These are phyloP conservation scores for Rhizoglyphus robini DNA, from an alignment of 1,140 invertebrate species.

Conservation along the genomic window DNA sequence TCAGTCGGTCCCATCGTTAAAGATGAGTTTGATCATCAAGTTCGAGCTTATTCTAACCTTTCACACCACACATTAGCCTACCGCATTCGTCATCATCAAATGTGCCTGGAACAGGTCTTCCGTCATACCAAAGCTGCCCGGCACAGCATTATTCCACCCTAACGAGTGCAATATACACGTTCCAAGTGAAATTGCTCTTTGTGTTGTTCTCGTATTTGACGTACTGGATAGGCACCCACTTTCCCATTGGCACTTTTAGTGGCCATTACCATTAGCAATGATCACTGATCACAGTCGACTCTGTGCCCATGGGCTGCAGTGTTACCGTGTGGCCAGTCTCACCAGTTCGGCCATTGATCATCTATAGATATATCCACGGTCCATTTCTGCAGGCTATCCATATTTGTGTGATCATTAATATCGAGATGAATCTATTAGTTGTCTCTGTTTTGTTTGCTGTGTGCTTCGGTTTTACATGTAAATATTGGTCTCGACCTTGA, in stretches of 20 bases:
- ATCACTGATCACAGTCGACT: no score
- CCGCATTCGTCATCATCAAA: no score
- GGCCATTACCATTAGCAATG: background rate
- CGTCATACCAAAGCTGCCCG: no score
- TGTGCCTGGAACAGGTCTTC: no score
- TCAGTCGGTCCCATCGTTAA: no score
- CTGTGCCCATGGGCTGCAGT: background rate
- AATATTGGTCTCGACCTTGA: no score
- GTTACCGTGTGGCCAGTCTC: background rate
- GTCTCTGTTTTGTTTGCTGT: background rate
- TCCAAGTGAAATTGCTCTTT: background rate
- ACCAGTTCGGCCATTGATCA: background rate
- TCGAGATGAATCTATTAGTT: slow-evolving; percentile 1
- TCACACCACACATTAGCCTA: no score
- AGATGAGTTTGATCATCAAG: no score
- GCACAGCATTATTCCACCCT: no score
- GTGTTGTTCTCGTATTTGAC: background rate
- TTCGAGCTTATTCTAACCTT: no score
- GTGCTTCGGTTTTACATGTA: background rate
- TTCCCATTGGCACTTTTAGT: slow-evolving; percentile 10
- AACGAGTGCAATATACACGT: background rate
- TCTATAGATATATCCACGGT: background rate
- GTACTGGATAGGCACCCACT: background rate
- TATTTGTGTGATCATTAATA: slow-evolving; percentile 6
- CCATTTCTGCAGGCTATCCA: slow-evolving; percentile 8